Evolutionary conservation across 2,888 invertebrate genomes (phyloP).

Genomic region (Omphaloscelis lunosa): DNA sequence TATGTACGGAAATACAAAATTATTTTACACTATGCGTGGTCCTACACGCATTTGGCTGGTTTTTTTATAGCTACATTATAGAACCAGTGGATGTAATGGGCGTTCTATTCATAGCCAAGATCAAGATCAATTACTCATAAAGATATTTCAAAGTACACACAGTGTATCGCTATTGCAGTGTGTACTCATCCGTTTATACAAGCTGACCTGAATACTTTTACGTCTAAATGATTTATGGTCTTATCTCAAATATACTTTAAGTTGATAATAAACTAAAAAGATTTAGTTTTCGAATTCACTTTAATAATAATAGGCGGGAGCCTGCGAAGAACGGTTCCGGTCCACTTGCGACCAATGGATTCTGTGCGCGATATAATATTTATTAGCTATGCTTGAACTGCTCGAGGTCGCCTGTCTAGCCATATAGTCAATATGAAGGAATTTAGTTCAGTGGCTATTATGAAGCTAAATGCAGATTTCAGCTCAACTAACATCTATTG

Average conservation of each 20-base stretch:
- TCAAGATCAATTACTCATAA: slow-evolving; percentile 25
- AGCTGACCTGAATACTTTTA: slow-evolving; percentile 31
- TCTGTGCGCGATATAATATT: slow-evolving; percentile 41
- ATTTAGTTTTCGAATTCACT: slow-evolving; percentile 32
- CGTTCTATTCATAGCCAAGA: slow-evolving; percentile 30
- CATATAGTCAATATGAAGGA: slow-evolving; percentile 33
- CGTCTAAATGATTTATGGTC: slow-evolving; percentile 29
- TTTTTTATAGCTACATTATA: neutral
- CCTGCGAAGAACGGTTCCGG: slow-evolving; percentile 37
- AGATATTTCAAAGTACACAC: slow-evolving; percentile 4
- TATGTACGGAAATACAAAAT: neutral
- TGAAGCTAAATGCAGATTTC: slow-evolving; percentile 17
- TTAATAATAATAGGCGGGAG: slow-evolving; percentile 10
- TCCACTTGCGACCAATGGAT: slow-evolving; percentile 36
- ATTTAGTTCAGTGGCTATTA: slow-evolving; percentile 33
- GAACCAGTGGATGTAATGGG: neutral
- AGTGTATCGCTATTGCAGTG: too few relatives aligned
- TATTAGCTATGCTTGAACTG: slow-evolving; percentile 36
- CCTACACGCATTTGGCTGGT: neutral
- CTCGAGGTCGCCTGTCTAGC: slow-evolving; percentile 41
- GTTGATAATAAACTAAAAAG: slow-evolving; percentile 11
- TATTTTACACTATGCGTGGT: neutral
- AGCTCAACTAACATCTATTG: neutral
- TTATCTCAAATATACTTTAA: slow-evolving; percentile 4
- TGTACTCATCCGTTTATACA: slow-evolving; percentile 4